Base-by-base conservation (phyloP, 2,888 invertebrate genomes). In the Bhutanitis thaidina region DNA sequence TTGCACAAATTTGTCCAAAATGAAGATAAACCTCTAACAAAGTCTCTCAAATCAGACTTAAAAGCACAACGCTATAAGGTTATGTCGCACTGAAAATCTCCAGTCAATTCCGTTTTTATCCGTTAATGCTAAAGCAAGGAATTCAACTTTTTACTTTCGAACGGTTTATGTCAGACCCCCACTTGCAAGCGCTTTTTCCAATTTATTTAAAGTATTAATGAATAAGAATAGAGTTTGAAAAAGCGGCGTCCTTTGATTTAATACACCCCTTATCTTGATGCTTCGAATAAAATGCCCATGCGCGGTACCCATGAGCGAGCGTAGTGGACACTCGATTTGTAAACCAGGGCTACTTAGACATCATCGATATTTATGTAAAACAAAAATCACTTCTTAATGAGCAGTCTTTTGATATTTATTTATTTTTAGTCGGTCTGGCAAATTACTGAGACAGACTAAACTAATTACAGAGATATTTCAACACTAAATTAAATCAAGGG, bases 121-220 rank as follows among this genome's bases (percentile, higher is more conserved):
- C 45, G 55, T 45, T 58, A 69, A 75, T 70, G 74, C 75, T 76
- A 71, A 74, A 69, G 57, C 58, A 52, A 55, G 64, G 74, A 74
- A 77, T 76, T 60, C 71, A 45, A 55, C 67, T 86, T 87, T 86
- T 87, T 85, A 69, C 55, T 38, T 12, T 16, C 32, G 27, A 60
- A 71, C 80, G 70, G 76, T 86, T 86, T 87, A 87, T 83, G 84
- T 86, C 83, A 83, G 59, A 83, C 85, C 85, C 83, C 87, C 81
- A 82, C 80, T 77, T 65, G 77, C 60, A 57, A 52, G 43, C 48
- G 55, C 70, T 80, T 85, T 82, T 88, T 83, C 79, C 76, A 58
- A 66, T 80, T 86, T 84, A 87, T 87, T 83, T 80, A 77, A 83
- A 84, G 87, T 62, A 74, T 88, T 81, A 83, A 87, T 88, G 86